These are phyloP conservation scores for Oscheius sp. DNA, from an alignment of 2,888 invertebrate genomes.

Conservation along the genomic window DNA sequence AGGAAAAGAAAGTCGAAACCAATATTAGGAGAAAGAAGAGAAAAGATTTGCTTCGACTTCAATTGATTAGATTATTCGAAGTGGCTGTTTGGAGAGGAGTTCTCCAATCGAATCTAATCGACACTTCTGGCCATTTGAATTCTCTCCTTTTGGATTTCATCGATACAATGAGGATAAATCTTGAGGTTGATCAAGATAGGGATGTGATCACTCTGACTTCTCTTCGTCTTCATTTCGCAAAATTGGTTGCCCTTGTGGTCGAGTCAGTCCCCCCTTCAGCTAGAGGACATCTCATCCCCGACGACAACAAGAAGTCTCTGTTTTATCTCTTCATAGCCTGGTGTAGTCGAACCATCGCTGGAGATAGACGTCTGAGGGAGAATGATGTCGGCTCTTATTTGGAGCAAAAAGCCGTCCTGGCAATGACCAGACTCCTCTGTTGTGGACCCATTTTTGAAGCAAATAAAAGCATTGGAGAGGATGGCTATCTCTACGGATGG, in stretches of 20 bases:
- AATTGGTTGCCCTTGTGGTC: conserved; percentile 90
- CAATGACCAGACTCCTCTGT: conserved; percentile 93
- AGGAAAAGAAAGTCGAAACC: conserved; percentile 78
- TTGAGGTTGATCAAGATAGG: conserved; percentile 89
- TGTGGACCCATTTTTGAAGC: conserved; percentile 92
- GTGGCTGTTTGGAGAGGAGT: conserved; percentile 60
- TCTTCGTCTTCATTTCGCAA: conserved; percentile 90
- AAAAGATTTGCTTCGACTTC: conserved; percentile 88
- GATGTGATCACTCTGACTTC: conserved; percentile 84
- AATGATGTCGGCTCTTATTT: conserved; percentile 66
- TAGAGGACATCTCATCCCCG: conserved; percentile 78
- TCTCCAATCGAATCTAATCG: conserved; percentile 79
- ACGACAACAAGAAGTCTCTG: conserved; percentile 85
- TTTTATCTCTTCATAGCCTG: conserved; percentile 92
- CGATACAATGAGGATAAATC: conserved; percentile 87
- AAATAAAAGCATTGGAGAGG: conserved; percentile 71
- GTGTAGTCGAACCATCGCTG: conserved; percentile 79
- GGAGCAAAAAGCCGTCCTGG: conserved; percentile 77
- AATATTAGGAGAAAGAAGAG: conserved; percentile 89
- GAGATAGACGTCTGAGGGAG: conserved; percentile 36
- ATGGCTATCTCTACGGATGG: conserved; percentile 90
- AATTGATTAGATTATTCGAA: conserved; percentile 89
- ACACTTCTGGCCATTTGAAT: conserved; percentile 84
- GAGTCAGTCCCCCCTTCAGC: conserved; percentile 72
- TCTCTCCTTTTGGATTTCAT: conserved; percentile 90